A percentile compares a stretch with the other conserved stretches of the same genome.
phyloP scores from a whole-genome alignment of 2,888 invertebrate species.

The Drosophila fungiperda region DNA sequence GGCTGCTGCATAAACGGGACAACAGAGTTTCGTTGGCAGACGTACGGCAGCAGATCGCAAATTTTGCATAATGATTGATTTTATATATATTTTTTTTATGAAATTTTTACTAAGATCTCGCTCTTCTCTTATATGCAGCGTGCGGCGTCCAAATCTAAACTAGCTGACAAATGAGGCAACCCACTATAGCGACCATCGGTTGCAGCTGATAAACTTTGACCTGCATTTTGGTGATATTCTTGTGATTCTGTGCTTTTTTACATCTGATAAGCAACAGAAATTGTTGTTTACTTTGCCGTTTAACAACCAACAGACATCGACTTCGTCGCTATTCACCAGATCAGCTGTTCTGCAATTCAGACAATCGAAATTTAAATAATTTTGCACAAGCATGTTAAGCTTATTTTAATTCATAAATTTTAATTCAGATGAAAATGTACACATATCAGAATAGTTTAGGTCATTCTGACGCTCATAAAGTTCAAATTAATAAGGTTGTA shows the following conservation, averaged over 20 bases:
- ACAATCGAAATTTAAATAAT: slow-evolving; percentile 23
- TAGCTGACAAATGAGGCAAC: slow-evolving; percentile 22
- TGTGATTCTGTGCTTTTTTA: slow-evolving; percentile 1
- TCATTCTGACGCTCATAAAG: neutral
- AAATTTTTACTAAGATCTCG: slow-evolving; percentile 25
- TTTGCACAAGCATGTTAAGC: neutral
- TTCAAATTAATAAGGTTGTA: neutral
- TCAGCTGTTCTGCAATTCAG: slow-evolving; percentile 33
- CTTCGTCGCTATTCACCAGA: neutral
- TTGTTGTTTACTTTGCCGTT: slow-evolving; percentile 33
- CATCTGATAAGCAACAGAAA: slow-evolving; percentile 38
- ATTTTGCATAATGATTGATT: slow-evolving; percentile 39
- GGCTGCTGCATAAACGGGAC: slow-evolving; percentile 14
- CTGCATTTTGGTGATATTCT: slow-evolving; percentile 37
- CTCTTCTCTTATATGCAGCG: slow-evolving; percentile 29
- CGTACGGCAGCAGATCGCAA: slow-evolving; percentile 17
- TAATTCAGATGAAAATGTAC: neutral
- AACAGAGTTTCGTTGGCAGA: neutral
- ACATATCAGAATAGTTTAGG: neutral
- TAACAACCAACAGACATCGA: slow-evolving; percentile 1
- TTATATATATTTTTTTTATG: neutral
- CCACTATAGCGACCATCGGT: slow-evolving; percentile 5
- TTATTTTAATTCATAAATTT: neutral
- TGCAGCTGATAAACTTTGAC: slow-evolving; percentile 50
- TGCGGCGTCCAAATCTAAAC: slow-evolving; percentile 32